These are phyloP conservation scores for Bombus picipes DNA, from an alignment of 1,140 invertebrate species.

Conservation along the genomic window DNA sequence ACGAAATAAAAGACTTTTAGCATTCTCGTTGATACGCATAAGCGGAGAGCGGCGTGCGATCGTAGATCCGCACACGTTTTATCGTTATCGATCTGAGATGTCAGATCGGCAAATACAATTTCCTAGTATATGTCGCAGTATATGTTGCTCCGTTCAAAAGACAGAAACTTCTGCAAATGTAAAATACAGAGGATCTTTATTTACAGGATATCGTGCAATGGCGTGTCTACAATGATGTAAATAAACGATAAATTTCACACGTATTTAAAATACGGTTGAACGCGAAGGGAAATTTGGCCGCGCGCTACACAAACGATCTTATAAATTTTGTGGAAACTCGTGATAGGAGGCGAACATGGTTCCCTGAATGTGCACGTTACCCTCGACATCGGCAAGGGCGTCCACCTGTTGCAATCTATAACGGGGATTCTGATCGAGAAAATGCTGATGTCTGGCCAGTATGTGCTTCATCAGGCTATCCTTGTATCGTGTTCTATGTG, in stretches of 20 bases:
- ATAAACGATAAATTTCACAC: background rate
- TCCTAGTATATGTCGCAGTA: background rate
- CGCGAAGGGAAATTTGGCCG: too few species aligned
- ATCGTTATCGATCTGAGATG: conserved; percentile 1
- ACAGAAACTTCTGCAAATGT: background rate
- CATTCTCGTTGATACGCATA: background rate
- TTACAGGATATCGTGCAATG: conserved; percentile 8
- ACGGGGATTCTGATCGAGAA: conserved; percentile 65
- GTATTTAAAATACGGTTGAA: background rate
- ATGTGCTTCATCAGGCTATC: conserved; percentile 80
- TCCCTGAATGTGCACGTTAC: conserved; percentile 38
- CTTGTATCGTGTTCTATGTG: conserved; percentile 84
- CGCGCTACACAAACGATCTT: background rate
- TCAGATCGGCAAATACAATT: background rate
- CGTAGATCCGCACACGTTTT: background rate
- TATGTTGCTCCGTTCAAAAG: background rate
- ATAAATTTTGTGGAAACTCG: conserved; percentile 59
- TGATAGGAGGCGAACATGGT: conserved; percentile 49
- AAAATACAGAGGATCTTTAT: conserved; percentile 30
- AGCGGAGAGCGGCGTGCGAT: background rate
- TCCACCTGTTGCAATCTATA: conserved; percentile 60
- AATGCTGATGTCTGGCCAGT: conserved; percentile 73
- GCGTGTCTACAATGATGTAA: background rate
- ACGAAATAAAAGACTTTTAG: conserved; percentile 14
- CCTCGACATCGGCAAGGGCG: conserved; percentile 32